These are phyloP conservation scores for Cheilosia soror DNA, from an alignment of 2,888 invertebrate species.

Conservation along the genomic window DNA sequence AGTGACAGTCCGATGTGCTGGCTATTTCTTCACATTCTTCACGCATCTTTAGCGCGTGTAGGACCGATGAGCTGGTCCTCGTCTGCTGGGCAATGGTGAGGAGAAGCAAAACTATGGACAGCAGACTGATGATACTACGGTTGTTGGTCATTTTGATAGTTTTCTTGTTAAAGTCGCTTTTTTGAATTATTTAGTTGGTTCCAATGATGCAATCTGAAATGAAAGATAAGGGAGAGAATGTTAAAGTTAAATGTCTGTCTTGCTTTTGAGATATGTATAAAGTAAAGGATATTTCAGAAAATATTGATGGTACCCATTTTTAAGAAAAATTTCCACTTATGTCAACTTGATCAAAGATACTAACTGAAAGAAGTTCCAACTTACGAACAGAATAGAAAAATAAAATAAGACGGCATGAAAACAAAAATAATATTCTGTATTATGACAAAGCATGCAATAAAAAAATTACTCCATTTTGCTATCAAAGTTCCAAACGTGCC, in stretches of 20 bases:
- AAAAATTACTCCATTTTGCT: too few relatives aligned
- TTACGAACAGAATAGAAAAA: too few relatives aligned
- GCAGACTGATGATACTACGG: slow-evolving; percentile 40
- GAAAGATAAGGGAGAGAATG: neutral
- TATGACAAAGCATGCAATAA: too few relatives aligned
- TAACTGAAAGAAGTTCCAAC: too few relatives aligned
- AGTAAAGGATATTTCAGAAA: too few relatives aligned
- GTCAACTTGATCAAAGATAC: too few relatives aligned
- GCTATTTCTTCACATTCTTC: slow-evolving; percentile 80
- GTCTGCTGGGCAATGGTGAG: slow-evolving; percentile 43
- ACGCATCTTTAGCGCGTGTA: slow-evolving; percentile 75
- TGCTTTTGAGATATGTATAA: neutral
- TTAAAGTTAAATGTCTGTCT: slow-evolving; percentile 12
- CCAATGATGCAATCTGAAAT: slow-evolving; percentile 25
- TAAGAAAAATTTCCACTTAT: too few relatives aligned
- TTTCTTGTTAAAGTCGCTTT: neutral
- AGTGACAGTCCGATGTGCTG: slow-evolving; percentile 79
- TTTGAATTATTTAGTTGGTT: neutral
- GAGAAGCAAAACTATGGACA: slow-evolving; percentile 25
- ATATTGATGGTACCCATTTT: too few relatives aligned
- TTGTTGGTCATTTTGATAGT: slow-evolving; percentile 29
- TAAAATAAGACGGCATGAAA: too few relatives aligned
- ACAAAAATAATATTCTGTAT: too few relatives aligned
- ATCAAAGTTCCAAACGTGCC: too few relatives aligned
- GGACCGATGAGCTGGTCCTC: slow-evolving; percentile 38